Evolutionary conservation across 2,888 invertebrate species (phyloP).

Genomic region (Brachyopa scutellaris): DNA sequence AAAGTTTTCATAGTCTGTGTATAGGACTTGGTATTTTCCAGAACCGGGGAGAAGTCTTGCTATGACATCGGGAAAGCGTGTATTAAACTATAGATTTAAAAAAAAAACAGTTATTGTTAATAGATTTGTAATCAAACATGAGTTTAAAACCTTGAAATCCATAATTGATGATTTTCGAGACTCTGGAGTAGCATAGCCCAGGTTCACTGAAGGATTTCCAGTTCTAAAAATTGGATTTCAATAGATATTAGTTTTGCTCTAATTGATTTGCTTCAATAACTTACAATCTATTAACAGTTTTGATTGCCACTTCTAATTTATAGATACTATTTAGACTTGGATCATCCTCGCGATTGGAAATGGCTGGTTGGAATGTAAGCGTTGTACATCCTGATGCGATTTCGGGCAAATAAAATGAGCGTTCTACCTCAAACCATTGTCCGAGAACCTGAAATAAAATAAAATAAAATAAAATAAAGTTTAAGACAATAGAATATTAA

Average conservation of each 20-base stretch:
- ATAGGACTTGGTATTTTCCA: constrained; percentile 87
- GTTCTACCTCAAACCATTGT: constrained; percentile 89
- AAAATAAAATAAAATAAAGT: neutral
- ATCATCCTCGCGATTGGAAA: constrained; percentile 75
- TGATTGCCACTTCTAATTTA: constrained; percentile 85
- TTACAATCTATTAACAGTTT: constrained; percentile 87
- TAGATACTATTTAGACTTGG: constrained; percentile 83
- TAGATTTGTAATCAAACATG: neutral
- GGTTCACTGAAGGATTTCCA: constrained; percentile 84
- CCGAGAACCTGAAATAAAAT: constrained; percentile 83
- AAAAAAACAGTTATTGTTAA: neutral
- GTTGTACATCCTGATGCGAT: constrained; percentile 87
- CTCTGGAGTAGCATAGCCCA: constrained; percentile 86
- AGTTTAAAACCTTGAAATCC: constrained; percentile 79
- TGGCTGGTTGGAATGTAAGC: constrained; percentile 83
- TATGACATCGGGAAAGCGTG: constrained; percentile 86
- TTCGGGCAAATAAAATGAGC: constrained; percentile 89
- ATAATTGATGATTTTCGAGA: constrained; percentile 83
- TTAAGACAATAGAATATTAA: no score
- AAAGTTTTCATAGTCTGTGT: constrained; percentile 88
- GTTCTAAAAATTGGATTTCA: constrained; percentile 83
- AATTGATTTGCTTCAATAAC: no score
- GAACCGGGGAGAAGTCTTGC: constrained; percentile 87
- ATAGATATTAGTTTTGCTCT: neutral
- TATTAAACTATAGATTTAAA: constrained; percentile 83